Percentiles rank a stretch among this genome's conserved stretches.
Evolutionary conservation across 2,113 vertebrate genomes (phyloP).

Genomic region (Sylvia atricapilla): DNA sequence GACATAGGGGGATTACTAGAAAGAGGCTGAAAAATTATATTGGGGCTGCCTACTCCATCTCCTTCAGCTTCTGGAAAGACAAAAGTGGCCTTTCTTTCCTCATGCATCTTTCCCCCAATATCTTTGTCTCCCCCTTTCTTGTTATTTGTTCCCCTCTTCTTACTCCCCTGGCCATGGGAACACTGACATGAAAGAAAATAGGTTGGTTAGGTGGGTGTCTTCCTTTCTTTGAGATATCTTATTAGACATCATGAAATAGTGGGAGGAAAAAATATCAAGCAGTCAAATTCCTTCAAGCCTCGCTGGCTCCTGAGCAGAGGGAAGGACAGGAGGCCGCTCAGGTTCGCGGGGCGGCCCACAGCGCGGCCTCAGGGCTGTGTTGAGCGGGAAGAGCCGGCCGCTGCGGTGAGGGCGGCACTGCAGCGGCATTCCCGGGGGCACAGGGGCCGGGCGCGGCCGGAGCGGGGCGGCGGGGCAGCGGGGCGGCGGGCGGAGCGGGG

Average conservation of each 20-base stretch:
- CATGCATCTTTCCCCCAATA: rapidly evolving
- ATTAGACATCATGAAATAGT: not conserved
- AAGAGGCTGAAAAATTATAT: not conserved
- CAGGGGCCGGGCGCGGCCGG: not conserved
- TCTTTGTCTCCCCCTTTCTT: not conserved
- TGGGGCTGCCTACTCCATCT: not conserved
- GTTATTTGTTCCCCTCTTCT: not conserved
- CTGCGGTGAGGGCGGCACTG: not conserved
- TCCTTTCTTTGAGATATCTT: not conserved
- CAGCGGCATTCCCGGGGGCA: rapidly evolving
- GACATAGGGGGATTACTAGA: not conserved
- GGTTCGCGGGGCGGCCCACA: not conserved
- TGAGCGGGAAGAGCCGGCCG: not conserved
- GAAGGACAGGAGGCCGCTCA: not conserved
- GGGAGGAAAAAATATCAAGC: not conserved
- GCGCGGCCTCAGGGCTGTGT: not conserved
- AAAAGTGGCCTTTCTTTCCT: not conserved
- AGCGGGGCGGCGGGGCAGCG: too few relatives aligned
- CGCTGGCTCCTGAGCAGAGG: rapidly evolving
- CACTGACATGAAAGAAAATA: not conserved
- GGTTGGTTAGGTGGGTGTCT: not conserved
- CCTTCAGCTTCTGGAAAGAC: not conserved
- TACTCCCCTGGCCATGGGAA: not conserved
- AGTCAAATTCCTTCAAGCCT: too few relatives aligned
- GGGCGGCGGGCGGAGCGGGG: too few relatives aligned